Base-by-base conservation (phyloP, 2,888 invertebrate species). In the Platycnemis pennipes region DNA sequence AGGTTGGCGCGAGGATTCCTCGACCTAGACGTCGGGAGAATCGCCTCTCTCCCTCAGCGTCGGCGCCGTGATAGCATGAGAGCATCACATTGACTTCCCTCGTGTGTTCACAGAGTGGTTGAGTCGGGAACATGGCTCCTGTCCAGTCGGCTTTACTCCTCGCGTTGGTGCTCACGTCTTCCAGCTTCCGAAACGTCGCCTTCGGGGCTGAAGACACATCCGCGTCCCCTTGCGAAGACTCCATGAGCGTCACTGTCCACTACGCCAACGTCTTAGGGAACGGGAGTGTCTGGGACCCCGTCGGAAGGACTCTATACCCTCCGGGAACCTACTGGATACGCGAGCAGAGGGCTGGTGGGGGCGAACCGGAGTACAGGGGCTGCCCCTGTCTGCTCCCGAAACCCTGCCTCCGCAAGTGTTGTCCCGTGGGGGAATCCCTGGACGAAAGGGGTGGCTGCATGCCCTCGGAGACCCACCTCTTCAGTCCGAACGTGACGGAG, bases 341-440 rank as follows among this genome's bases (percentile, higher is more conserved):
- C 16, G 94, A 42, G 22, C n/a, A n/a, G n/a, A 31, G 94, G 37
- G 94, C 85, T 19, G 85, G 46, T 7, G 94, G 94, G 26, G 77
- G 88, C 37, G 56, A 26, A 31, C n/a, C 86, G 3, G 63, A 56
- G 42, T 85, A 89, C 94, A 85, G 91, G 19, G 88, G 63, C 1
- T 85, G 77, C 16, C 94, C 88, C 19, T 94, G 86, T 53, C 26
- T 44, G 22, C 88, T 88, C 46, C 94, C 86, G n/a, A 77, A 31
- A 13, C 88, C 94, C 7, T 95, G 95, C 94, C 53, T 95, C 49
- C 94, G 95, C 42, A 95, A 95, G 86, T 95, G 95, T 69, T 95
- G 95, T 56, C 85, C 86, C 0, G 88, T 91, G 42, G 95, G 95
- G 22, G 88, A 95, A 77, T 94, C 94, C 31, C 87, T 95, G 89